Evolutionary conservation across 2,113 vertebrate genomes (phyloP).

Genomic region (Pterocles gutturalis): DNA sequence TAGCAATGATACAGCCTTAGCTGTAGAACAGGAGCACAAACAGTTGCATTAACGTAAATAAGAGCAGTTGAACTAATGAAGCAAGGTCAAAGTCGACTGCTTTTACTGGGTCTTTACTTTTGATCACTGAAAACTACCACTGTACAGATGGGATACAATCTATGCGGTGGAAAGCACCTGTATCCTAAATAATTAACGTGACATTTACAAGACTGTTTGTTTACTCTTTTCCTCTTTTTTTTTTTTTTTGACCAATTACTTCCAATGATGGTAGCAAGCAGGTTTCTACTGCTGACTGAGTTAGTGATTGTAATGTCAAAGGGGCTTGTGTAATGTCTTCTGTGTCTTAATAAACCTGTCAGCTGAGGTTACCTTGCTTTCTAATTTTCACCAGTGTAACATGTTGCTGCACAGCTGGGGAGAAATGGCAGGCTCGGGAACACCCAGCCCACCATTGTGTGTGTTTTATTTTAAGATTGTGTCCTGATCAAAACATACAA

Average conservation of each 20-base stretch:
- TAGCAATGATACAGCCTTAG: neutral
- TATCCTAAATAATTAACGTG: slow-evolving; percentile 68
- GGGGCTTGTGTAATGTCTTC: slow-evolving; percentile 73
- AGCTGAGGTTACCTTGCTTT: slow-evolving; percentile 70
- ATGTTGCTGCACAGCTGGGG: slow-evolving; percentile 29
- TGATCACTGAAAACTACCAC: neutral
- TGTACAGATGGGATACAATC: neutral
- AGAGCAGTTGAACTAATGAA: neutral
- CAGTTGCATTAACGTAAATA: neutral
- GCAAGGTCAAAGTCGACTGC: neutral
- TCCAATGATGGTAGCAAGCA: slow-evolving; percentile 74
- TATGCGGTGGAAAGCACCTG: slow-evolving; percentile 30
- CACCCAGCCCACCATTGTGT: neutral
- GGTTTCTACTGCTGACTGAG: slow-evolving; percentile 68
- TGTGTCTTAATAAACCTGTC: slow-evolving; percentile 81
- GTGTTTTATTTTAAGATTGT: neutral
- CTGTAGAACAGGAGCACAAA: neutral
- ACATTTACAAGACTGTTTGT: slow-evolving; percentile 55
- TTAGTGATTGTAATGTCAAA: slow-evolving; percentile 77
- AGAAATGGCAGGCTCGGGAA: neutral
- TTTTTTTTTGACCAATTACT: slow-evolving; percentile 71
- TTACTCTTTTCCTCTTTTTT: slow-evolving; percentile 3
- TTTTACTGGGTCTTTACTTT: neutral
- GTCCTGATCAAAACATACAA: neutral
- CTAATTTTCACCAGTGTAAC: slow-evolving; percentile 69